Conservation (phyloP, 35 echinoderm and acorn worm species). For the Stichopus chloronotus region DNA sequence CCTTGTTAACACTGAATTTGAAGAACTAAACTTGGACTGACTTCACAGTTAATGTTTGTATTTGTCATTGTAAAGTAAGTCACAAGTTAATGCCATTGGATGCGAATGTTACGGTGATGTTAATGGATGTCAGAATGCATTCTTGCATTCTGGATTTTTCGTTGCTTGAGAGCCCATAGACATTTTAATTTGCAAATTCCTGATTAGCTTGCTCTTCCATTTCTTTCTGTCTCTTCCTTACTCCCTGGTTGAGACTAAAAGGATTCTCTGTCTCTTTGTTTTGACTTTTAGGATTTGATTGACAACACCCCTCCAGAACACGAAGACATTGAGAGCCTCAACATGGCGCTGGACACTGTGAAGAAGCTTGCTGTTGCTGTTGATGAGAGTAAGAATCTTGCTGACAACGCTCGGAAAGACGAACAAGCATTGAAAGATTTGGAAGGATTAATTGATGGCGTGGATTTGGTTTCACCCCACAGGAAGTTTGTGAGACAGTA, state of each 20-base stretch:
- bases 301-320: slow-evolving; percentile 96
- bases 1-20: too few relatives aligned
- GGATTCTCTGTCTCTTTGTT: neutral
- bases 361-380: slow-evolving; percentile 85
- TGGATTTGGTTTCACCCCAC: slow-evolving; percentile 82
- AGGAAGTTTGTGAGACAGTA: slow-evolving; percentile 91
- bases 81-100: too few relatives aligned
- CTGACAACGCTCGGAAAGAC: slow-evolving; percentile 80
- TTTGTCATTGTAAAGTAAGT: too few relatives aligned
- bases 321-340: slow-evolving; percentile 82
- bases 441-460: slow-evolving; percentile 90
- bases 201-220: neutral
- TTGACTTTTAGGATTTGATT: slow-evolving; percentile 84
- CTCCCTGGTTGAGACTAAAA: neutral
- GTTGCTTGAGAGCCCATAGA: neutral
- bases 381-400: slow-evolving; percentile 91
- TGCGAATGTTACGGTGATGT: too few relatives aligned
- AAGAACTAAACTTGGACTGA: too few relatives aligned
- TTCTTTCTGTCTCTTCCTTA: neutral
- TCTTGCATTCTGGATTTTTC: too few relatives aligned
- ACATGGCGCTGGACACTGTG: slow-evolving; percentile 85
- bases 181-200: slow-evolving; percentile 13
- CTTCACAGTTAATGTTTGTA: too few relatives aligned
- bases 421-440: slow-evolving; percentile 77
- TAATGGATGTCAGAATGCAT: too few relatives aligned